Base-by-base conservation (phyloP, 2,888 invertebrate species). In the Tholera decimalis region DNA sequence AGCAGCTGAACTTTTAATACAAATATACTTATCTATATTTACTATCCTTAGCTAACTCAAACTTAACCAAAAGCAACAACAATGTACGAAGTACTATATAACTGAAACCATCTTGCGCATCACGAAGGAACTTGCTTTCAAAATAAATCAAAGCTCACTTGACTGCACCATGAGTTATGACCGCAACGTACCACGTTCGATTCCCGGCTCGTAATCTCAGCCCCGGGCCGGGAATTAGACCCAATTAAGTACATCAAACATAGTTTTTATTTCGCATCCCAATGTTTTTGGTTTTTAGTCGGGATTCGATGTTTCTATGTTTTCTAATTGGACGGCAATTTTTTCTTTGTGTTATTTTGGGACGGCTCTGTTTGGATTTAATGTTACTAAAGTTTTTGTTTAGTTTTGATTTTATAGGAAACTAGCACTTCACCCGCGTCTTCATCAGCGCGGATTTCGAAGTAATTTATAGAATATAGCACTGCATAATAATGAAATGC, bases 201-300 rank as follows among this genome's bases (percentile, higher is more conserved):
- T 83, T 85, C 88, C 83, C 77, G 77, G 13, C 73, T 64, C 72
- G 79, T 89, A 91, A 90, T 91, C 85, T 79, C 76, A 50, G 84
- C 92, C 89, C 58, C 70, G 46, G 87, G 92, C 81, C 70, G 64
- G 72, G 86, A 91, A 91, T 91, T 91, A 91, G 86, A 78, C 82
- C 80, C 88, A 92, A 91, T 92, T 91, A 91, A 84, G 80, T 67
- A 66, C 28, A 79, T 64, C 56, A 87, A 86, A 85, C 57, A 67
- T 55, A 64, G 77, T 81, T 86, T 84, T 78, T 80, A 67, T 85
- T 85, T 82, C 73, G 70, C 83, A 64, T 59, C 54, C 77, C 43
- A 56, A 82, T 58, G 61, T 49, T 80, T 79, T 80, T 73, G 20
- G 51, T 41, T 68, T 70, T 66, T 57, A 35, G 61, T 60, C 41